Conservation (phyloP, 2,888 invertebrate genomes). For the Hetaerina titia region DNA sequence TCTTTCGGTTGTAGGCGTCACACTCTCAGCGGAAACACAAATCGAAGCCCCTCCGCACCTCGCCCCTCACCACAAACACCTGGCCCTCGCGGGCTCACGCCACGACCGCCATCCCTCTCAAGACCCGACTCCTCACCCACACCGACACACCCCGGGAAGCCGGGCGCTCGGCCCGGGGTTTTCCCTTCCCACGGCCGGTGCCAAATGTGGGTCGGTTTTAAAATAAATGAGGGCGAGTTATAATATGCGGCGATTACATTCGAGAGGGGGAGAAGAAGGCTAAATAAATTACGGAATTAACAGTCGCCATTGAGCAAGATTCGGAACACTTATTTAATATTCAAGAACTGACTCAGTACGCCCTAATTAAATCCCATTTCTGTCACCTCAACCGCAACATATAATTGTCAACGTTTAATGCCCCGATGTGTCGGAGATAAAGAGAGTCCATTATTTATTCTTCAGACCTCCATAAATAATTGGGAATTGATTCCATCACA, state of each 20-base stretch:
- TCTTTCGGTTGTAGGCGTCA: neutral
- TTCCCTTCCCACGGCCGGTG: constrained; percentile 5
- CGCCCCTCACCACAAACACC: too few species aligned
- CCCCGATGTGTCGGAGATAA: neutral
- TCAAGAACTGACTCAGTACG: neutral
- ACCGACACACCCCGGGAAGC: too few species aligned
- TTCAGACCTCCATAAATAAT: neutral
- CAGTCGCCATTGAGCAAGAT: neutral
- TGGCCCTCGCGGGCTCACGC: too few species aligned
- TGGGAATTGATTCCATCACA: neutral
- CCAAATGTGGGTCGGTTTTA: constrained; percentile 48
- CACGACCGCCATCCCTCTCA: neutral
- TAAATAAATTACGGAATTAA: constrained; percentile 27
- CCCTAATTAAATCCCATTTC: neutral
- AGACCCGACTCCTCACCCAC: neutral
- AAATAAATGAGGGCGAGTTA: constrained; percentile 12
- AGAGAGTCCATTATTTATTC: neutral
- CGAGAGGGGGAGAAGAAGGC: neutral
- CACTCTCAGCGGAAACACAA: too few species aligned
- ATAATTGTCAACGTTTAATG: constrained; percentile 31
- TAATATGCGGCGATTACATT: neutral
- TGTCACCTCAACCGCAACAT: neutral
- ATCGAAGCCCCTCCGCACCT: too few species aligned
- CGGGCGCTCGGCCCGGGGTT: neutral
- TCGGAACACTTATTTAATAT: neutral